These are phyloP conservation scores for Caretta caretta DNA, from an alignment of 2,113 vertebrate species.

Conservation along the genomic window DNA sequence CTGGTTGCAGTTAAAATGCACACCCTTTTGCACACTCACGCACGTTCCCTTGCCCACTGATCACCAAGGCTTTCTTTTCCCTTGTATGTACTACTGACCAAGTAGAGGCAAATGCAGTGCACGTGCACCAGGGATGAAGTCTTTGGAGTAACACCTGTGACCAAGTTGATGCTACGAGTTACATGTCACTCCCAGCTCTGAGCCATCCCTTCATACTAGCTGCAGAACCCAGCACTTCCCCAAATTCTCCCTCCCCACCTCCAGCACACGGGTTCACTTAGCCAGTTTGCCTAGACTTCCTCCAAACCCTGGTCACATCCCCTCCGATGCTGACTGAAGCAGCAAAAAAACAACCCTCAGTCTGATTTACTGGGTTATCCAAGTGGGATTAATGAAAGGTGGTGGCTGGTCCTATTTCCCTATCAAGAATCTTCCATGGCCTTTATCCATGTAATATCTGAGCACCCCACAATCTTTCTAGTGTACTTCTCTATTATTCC, in stretches of 20 bases:
- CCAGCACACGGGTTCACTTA: not conserved
- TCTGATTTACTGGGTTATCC: not conserved
- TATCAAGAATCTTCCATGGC: not conserved
- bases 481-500: not conserved
- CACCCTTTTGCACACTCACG: not conserved
- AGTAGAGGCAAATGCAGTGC: not conserved
- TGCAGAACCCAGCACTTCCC: not conserved
- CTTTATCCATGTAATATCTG: not conserved
- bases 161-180: not conserved
- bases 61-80: not conserved
- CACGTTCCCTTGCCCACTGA: not conserved
- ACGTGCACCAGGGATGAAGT: not conserved
- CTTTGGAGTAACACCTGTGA: not conserved
- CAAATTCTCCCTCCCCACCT: not conserved
- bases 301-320: not conserved
- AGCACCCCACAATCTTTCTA: not conserved
- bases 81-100: not conserved
- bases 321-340: not conserved
- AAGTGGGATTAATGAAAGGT: not conserved
- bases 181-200: not conserved
- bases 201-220: not conserved
- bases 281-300: not conserved
- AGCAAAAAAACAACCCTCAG: not conserved
- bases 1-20: not conserved
- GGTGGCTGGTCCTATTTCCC: not conserved